These are phyloP conservation scores for Shargacucullia verbasci DNA, from an alignment of 2,888 invertebrate species.

Conservation along the genomic window DNA sequence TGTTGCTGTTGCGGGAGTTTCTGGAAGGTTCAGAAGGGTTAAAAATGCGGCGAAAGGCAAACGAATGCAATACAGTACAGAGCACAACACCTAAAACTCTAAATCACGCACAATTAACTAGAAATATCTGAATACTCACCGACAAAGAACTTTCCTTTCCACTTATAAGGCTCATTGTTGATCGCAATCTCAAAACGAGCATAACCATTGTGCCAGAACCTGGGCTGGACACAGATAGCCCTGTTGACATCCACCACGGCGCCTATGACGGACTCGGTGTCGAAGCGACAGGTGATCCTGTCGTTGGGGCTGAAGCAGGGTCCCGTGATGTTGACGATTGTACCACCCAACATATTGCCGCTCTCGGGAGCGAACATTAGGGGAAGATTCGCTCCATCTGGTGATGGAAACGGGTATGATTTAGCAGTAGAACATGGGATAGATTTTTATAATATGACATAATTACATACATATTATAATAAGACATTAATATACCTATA, in stretches of 20 bases:
- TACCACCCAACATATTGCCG: constrained; percentile 99
- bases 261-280: constrained; percentile 93
- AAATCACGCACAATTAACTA: too few relatives aligned
- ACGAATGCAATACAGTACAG: too few relatives aligned
- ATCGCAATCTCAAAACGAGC: constrained; percentile 95
- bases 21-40: constrained; percentile 76
- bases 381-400: constrained; percentile 94
- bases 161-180: constrained; percentile 94
- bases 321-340: constrained; percentile 98
- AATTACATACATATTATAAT: too few relatives aligned
- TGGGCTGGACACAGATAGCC: constrained; percentile 97
- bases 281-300: constrained; percentile 95
- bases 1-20: constrained; percentile 96
- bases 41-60: too few relatives aligned
- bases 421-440: too few relatives aligned
- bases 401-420: neutral
- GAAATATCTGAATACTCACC: constrained; percentile 88
- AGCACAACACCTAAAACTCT: too few relatives aligned
- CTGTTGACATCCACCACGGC: constrained; percentile 94
- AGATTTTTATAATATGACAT: too few relatives aligned
- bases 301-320: constrained; percentile 95
- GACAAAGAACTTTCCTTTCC: constrained; percentile 97
- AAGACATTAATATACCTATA: too few relatives aligned
- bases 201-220: constrained; percentile 95
- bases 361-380: constrained; percentile 97